These are phyloP conservation scores for Idaea aversata DNA, from an alignment of 2,888 invertebrate species.

Conservation along the genomic window DNA sequence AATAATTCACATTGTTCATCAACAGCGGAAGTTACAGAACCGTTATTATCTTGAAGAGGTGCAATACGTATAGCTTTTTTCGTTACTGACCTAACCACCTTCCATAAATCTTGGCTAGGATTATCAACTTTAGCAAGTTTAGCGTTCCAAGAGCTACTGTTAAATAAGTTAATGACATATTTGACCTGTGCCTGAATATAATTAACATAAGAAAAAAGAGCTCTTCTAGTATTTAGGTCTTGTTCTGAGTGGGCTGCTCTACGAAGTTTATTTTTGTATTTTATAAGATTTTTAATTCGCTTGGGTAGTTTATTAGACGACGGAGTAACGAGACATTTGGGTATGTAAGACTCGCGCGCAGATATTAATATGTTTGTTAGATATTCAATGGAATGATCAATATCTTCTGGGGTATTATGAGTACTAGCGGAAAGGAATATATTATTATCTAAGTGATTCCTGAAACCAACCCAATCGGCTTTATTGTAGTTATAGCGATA, in stretches of 20 bases:
- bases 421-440: not conserved
- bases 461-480: constrained; percentile 4
- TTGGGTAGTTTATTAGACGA: not conserved
- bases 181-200: not conserved
- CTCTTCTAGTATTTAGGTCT: not conserved
- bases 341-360: constrained; percentile 4
- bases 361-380: not conserved
- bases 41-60: not conserved
- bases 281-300: constrained; percentile 1
- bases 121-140: constrained; percentile 8
- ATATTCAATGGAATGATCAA: constrained; percentile 1
- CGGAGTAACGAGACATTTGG: not conserved
- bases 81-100: constrained; percentile 1
- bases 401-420: not conserved
- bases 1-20: not conserved
- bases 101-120: constrained; percentile 6
- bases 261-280: constrained; percentile 1
- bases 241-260: not conserved
- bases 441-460: not conserved
- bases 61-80: not conserved
- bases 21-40: not conserved
- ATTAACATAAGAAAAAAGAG: not conserved
- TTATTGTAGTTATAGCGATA: not conserved
- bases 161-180: not conserved
- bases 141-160: not conserved